These are phyloP conservation scores for Lordiphosa stackelbergi DNA, from an alignment of 1,140 invertebrate species.

Conservation along the genomic window DNA sequence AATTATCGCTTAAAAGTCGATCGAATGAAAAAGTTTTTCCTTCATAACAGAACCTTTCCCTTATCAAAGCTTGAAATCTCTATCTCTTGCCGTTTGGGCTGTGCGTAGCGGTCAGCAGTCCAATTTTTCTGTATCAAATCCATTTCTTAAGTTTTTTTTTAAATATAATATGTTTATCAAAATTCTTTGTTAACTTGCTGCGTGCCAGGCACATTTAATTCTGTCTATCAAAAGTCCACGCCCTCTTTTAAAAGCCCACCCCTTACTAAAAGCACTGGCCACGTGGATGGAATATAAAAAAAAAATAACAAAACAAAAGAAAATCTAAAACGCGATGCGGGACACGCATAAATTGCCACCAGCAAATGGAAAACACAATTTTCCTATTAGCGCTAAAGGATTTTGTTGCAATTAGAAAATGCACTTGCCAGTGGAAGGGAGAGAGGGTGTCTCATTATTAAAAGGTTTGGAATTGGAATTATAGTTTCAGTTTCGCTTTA, in stretches of 20 bases:
- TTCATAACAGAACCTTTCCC: no score
- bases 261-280: background rate
- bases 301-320: background rate
- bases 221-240: background rate
- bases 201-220: background rate
- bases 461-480: background rate
- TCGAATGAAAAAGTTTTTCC: no score
- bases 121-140: no score
- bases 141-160: no score
- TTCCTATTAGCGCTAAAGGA: conserved; percentile 62
- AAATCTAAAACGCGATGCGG: conserved; percentile 26
- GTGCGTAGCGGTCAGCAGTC: no score
- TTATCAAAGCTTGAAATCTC: no score
- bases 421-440: conserved; percentile 35
- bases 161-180: no score
- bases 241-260: background rate
- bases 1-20: no score
- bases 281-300: conserved; percentile 24
- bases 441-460: conserved; percentile 5
- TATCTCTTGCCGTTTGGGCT: no score
- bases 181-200: no score
- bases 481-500: conserved; percentile 11
- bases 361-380: conserved; percentile 52
- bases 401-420: conserved; percentile 74
- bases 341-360: conserved; percentile 57